These are phyloP conservation scores for Romanogobio albipinnatus DNA, from an alignment of 2,113 vertebrate genomes.

Conservation along the genomic window DNA sequence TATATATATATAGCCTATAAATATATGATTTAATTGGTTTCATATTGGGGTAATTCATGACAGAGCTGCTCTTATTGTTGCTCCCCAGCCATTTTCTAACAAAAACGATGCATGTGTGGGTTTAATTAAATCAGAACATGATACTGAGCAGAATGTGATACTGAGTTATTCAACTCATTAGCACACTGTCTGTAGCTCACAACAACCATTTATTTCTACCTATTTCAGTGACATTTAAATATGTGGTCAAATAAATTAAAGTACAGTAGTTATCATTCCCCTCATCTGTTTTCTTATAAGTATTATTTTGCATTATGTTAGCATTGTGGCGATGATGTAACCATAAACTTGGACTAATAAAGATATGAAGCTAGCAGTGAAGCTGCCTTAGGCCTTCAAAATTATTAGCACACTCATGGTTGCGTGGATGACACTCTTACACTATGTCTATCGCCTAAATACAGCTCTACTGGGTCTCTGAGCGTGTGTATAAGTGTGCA, in stretches of 20 bases:
- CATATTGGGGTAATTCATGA: not conserved
- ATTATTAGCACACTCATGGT: not conserved
- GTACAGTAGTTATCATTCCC: not conserved
- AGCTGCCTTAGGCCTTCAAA: not conserved
- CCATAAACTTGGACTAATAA: not conserved
- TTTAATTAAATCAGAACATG: conserved; percentile 2
- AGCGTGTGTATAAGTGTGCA: not conserved
- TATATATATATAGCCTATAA: not conserved
- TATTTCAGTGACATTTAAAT: not conserved
- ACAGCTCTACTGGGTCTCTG: not conserved
- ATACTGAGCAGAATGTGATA: not conserved
- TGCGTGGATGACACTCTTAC: not conserved
- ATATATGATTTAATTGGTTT: not conserved
- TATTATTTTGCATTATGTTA: not conserved
- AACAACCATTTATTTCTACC: not conserved
- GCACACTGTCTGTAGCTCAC: not conserved
- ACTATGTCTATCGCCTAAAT: not conserved
- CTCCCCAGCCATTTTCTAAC: not conserved
- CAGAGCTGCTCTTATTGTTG: no score
- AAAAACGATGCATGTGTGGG: not conserved
- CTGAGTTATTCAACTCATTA: not conserved
- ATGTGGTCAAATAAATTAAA: not conserved
- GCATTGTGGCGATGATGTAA: not conserved
- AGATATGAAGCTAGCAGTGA: not conserved
- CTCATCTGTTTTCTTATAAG: not conserved